These are phyloP conservation scores for Enteromius afrohamiltoni DNA, from an alignment of 2,797 vertebrate genomes.

Conservation along the genomic window DNA sequence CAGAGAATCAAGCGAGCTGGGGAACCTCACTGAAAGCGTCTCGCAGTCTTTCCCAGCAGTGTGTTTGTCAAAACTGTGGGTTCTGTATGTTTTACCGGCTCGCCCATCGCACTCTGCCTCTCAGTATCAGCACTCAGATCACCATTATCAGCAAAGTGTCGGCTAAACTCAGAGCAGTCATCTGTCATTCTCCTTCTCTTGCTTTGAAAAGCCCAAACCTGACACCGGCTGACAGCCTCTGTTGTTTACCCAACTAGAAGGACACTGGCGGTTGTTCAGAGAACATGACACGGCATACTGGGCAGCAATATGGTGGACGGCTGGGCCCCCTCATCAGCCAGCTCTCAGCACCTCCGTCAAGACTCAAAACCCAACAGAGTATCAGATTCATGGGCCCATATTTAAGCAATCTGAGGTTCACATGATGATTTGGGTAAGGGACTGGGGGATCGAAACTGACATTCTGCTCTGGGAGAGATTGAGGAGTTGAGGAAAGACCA, in stretches of 20 bases:
- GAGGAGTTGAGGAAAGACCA: conserved; percentile 62
- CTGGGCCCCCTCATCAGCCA: conserved; percentile 59
- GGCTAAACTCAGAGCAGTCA: conserved; percentile 58
- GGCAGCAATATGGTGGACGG: conserved; percentile 58
- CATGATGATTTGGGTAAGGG: conserved; percentile 55
- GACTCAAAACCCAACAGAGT: conserved; percentile 59
- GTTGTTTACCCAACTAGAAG: conserved; percentile 63
- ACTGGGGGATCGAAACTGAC: conserved; percentile 58
- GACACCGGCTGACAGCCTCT: conserved; percentile 63
- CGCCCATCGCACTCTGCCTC: conserved; percentile 57
- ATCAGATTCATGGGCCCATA: conserved; percentile 62
- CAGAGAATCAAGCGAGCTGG: conserved; percentile 5
- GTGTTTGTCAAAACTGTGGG: conserved; percentile 56
- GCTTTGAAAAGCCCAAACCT: conserved; percentile 62
- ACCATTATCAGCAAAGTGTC: conserved; percentile 61
- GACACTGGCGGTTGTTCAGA: conserved; percentile 60
- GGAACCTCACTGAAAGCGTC: conserved; percentile 45
- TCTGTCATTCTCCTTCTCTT: conserved; percentile 61
- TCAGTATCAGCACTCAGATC: conserved; percentile 59
- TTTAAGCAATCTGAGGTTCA: conserved; percentile 59
- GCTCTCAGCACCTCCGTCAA: conserved; percentile 60
- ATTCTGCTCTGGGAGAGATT: conserved; percentile 59
- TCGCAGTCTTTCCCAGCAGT: conserved; percentile 53
- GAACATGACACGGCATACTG: conserved; percentile 65
- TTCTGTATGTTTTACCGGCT: conserved; percentile 58